Evolutionary conservation across 2,113 vertebrate species (phyloP).

Genomic region (Urocynchramus pylzowi): DNA sequence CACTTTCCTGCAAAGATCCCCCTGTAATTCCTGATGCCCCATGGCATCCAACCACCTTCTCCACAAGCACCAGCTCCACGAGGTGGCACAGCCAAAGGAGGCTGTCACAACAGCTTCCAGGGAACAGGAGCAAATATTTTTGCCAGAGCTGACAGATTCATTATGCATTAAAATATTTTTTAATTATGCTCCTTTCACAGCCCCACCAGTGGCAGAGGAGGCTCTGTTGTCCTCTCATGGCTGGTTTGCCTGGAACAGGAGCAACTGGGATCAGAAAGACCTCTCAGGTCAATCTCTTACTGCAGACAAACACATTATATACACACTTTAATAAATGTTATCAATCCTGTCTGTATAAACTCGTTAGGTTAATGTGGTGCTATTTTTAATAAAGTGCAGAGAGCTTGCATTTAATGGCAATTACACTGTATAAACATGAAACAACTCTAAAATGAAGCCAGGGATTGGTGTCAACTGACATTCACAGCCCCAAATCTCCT

Average conservation of each 20-base stretch:
- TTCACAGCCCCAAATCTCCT: not conserved
- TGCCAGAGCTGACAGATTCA: not conserved
- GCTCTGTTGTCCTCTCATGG: not conserved
- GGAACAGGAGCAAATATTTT: not conserved
- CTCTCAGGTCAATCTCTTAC: not conserved
- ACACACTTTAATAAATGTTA: constrained; percentile 27
- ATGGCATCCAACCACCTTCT: accelerated
- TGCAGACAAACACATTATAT: not conserved
- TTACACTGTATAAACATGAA: not conserved
- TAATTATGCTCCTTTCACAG: not conserved
- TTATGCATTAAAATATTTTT: not conserved
- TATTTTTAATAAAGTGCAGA: constrained; percentile 34
- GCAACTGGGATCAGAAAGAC: not conserved
- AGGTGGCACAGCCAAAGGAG: not conserved
- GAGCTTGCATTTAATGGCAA: not conserved
- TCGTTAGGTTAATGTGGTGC: constrained; percentile 29
- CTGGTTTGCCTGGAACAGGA: not conserved
- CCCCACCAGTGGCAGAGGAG: not conserved
- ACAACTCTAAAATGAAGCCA: not conserved
- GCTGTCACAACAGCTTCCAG: not conserved
- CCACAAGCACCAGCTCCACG: not conserved
- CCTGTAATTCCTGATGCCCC: accelerated
- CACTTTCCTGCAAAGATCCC: not conserved
- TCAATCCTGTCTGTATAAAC: not conserved
- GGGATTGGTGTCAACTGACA: not conserved